Evolutionary conservation across 1,140 invertebrate genomes (phyloP).

Genomic region (Thaumatotibia leucotreta): DNA sequence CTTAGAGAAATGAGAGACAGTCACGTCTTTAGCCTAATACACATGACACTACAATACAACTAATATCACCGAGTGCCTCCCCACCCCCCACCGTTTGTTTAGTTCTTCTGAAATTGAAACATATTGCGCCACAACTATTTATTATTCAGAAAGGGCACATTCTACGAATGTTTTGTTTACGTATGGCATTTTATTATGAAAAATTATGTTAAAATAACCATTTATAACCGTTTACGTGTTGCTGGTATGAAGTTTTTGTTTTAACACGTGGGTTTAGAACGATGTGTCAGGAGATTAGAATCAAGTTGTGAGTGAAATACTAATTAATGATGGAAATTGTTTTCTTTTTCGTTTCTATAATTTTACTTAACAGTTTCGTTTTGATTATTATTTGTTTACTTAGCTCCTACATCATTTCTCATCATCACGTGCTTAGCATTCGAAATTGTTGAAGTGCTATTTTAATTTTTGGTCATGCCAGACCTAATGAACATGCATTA

Average conservation of each 20-base stretch:
- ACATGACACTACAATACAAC: not conserved
- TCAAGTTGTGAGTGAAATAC: not conserved
- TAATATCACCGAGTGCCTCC: not conserved
- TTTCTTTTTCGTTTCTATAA: not conserved
- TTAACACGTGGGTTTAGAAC: not conserved
- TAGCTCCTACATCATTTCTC: too few species aligned
- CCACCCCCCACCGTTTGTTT: not conserved
- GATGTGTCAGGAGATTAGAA: not conserved
- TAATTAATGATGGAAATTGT: not conserved
- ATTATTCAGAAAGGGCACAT: not conserved
- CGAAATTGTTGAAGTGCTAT: too few species aligned
- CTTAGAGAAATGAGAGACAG: not conserved
- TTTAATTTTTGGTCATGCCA: too few species aligned
- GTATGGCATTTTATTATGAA: not conserved
- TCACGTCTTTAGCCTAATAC: not conserved
- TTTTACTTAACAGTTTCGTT: not conserved
- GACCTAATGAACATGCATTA: too few species aligned
- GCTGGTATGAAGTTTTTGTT: not conserved
- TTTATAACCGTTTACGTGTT: not conserved
- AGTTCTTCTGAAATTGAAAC: not conserved
- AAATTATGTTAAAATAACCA: not conserved
- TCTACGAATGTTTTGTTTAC: not conserved
- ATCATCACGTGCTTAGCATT: too few species aligned
- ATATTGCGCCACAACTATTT: not conserved
- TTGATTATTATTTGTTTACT: too few species aligned